Conservation (phyloP, 35 echinoderm and acorn worm species). For the Lytechinus variegatus region DNA sequence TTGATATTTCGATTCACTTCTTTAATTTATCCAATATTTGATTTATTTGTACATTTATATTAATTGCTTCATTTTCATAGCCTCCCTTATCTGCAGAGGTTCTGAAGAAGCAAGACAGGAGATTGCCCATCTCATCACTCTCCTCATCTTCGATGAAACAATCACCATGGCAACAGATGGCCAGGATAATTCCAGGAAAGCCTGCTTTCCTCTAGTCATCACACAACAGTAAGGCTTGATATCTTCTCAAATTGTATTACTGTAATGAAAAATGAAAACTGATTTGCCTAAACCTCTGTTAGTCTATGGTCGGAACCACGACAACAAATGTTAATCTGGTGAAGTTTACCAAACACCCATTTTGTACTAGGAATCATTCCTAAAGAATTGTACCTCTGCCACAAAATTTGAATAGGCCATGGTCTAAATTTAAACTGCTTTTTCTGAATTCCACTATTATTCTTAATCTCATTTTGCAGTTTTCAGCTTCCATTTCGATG, state of each 20-base stretch:
- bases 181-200: conserved; percentile 40
- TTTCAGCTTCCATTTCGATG: conserved; percentile 31
- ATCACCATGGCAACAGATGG: conserved; percentile 28
- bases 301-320: too few species aligned
- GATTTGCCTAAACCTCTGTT: too few species aligned
- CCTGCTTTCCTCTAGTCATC: conserved; percentile 65
- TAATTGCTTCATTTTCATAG: conserved; percentile 15
- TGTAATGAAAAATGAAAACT: too few species aligned
- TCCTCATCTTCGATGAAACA: conserved; percentile 80
- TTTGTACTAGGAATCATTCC: too few species aligned
- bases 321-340: too few species aligned
- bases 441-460: too few species aligned
- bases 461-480: neutral
- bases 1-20: neutral
- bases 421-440: too few species aligned
- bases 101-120: conserved; percentile 64
- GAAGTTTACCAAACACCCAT: too few species aligned
- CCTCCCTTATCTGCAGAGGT: conserved; percentile 63
- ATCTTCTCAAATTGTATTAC: neutral
- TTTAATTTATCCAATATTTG: neutral
- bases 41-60: neutral
- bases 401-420: too few species aligned
- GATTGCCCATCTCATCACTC: conserved; percentile 60
- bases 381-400: too few species aligned
- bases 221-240: conserved; percentile 59